Evolutionary conservation across 92 coral and sea anemone species (phyloP).

Genomic region (Zoanthus solanderi): DNA sequence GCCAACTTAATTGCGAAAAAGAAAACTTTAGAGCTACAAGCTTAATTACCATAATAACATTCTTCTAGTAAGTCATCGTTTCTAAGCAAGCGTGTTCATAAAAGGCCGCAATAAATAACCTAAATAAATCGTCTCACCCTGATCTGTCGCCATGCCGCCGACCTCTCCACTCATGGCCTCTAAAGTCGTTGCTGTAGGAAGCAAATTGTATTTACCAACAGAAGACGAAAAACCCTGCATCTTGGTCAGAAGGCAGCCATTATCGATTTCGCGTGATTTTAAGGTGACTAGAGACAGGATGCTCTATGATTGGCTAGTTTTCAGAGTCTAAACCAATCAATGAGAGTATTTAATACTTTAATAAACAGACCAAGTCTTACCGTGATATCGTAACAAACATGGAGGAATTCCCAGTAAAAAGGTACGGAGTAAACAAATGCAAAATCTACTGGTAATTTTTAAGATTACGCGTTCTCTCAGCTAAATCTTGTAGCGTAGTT

Average conservation of each 20-base stretch:
- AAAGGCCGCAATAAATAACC: not conserved
- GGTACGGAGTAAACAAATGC: too few relatives aligned
- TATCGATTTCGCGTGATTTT: not conserved
- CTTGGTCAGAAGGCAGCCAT: not conserved
- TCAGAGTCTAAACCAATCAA: not conserved
- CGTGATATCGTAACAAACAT: not conserved
- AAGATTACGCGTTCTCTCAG: too few relatives aligned
- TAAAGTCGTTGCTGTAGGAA: conserved; percentile 5
- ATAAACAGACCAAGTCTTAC: not conserved
- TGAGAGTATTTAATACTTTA: not conserved
- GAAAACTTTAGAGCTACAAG: too few relatives aligned
- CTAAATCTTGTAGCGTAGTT: too few relatives aligned
- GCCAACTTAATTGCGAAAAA: too few relatives aligned
- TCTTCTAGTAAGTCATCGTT: not conserved
- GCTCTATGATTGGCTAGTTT: conserved; percentile 20
- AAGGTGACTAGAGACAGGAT: too few relatives aligned
- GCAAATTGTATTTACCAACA: conserved; percentile 23
- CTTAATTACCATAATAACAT: too few relatives aligned
- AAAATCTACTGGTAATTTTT: too few relatives aligned
- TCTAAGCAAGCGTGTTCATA: not conserved
- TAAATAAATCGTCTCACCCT: conserved; percentile 1
- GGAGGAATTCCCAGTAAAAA: too few relatives aligned
- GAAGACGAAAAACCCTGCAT: conserved; percentile 5
- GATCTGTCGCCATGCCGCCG: not conserved
- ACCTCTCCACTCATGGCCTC: not conserved